Conservation (phyloP, 2,888 invertebrate genomes). For the Blera fallax region DNA sequence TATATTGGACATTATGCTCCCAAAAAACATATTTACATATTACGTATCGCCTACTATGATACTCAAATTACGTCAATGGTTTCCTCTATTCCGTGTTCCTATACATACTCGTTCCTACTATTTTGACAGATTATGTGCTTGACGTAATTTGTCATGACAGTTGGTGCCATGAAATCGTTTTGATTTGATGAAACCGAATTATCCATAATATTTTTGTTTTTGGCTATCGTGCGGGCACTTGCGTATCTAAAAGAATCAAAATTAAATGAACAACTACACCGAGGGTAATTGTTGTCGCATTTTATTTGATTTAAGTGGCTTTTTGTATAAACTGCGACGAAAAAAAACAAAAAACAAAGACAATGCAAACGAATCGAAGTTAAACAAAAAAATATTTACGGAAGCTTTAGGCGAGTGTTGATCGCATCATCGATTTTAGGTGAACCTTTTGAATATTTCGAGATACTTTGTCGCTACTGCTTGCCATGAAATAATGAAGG, state of each 20-base stretch:
- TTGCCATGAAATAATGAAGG: no score
- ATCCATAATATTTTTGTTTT: constrained; percentile 33
- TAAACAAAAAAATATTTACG: neutral
- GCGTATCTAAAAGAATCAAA: neutral
- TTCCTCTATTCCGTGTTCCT: neutral
- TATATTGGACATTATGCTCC: no score
- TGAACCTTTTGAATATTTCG: no score
- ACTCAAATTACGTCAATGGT: neutral
- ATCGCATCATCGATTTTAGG: no score
- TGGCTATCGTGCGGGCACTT: neutral
- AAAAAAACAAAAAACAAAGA: neutral
- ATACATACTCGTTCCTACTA: neutral
- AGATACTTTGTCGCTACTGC: no score
- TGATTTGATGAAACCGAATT: constrained; percentile 33
- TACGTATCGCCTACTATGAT: neutral
- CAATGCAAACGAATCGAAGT: neutral
- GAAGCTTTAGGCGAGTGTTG: neutral
- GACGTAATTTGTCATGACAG: constrained; percentile 43
- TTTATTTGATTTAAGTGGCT: constrained; percentile 36
- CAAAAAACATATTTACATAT: neutral
- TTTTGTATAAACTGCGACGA: neutral
- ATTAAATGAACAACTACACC: constrained; percentile 32
- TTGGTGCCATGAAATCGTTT: neutral
- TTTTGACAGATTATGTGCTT: constrained; percentile 50
- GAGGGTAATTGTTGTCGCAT: constrained; percentile 6